Percentiles rank a stretch among this genome's conserved stretches.
Evolutionary conservation across 2,113 vertebrate genomes (phyloP).

Genomic region (Thunnus maccoyii): DNA sequence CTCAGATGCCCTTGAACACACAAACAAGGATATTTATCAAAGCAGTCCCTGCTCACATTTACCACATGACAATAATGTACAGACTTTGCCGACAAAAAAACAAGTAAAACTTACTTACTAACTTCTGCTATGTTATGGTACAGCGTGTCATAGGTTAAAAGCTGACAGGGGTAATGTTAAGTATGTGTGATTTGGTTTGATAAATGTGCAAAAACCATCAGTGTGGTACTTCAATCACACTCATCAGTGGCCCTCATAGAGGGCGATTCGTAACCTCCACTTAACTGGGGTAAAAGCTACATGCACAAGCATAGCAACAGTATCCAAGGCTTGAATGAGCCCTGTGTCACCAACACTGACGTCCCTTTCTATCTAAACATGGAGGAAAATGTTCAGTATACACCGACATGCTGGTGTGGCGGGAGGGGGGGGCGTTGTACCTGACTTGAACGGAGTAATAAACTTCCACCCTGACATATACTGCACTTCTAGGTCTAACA

Average conservation of each 20-base stretch:
- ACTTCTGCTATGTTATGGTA: not conserved
- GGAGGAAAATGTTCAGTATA: slow-evolving; percentile 21
- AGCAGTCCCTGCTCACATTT: not conserved
- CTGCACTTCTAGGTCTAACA: slow-evolving; percentile 20
- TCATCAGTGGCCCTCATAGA: slow-evolving; percentile 19
- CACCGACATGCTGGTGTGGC: not conserved
- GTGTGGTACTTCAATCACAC: slow-evolving; percentile 4
- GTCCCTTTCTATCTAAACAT: slow-evolving; percentile 36
- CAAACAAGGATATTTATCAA: not conserved
- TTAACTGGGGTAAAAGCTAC: not conserved
- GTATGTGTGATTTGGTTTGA: slow-evolving; percentile 1
- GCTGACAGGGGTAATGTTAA: not conserved
- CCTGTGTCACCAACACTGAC: slow-evolving; percentile 23
- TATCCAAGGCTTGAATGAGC: slow-evolving; percentile 30
- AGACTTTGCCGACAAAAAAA: not conserved
- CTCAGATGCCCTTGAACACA: not conserved
- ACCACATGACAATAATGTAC: not conserved
- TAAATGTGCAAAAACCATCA: slow-evolving; percentile 8
- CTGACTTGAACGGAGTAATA: slow-evolving; percentile 28
- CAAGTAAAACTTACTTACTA: too few relatives aligned
- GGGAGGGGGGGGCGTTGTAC: not conserved
- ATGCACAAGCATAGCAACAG: slow-evolving; percentile 26
- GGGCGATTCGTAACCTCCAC: not conserved
- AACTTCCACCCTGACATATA: slow-evolving; percentile 34
- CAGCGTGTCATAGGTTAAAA: too few relatives aligned